Evolutionary conservation across 2,888 invertebrate genomes (phyloP), one percentile per base, ranked within the genome.

Genomic region (Oscheius sp.): DNA sequence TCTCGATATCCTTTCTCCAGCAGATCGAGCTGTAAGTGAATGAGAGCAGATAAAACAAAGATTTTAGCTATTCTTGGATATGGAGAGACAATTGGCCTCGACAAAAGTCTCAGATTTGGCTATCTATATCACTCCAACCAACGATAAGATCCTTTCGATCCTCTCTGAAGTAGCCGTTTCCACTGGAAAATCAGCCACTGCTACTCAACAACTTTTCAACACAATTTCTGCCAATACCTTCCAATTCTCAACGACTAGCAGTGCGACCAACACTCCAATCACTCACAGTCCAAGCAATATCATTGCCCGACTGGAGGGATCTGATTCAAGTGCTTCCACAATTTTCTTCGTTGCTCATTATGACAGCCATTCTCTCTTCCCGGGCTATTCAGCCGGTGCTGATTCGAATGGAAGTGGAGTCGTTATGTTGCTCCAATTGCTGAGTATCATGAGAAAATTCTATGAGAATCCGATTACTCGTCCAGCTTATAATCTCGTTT

Each of bases 391-490:
- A 0, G 90, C 90, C 80, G 96, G 96, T 65, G 92, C 93, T 0
- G 96, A 98, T 87, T 93, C 94, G 0, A 95, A 95, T 89, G 95
- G 92, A 0, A 94, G 94, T 37, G 95, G 95, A 39, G 92, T 94
- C 0, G 92, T 93, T 0, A 92, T 93, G 55, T 88, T 97, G 3
- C 88, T 98, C 68, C 94, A 77, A 88, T 95, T 61, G 93, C 96
- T 89, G 93, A 95, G 42, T 91, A 92, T 71, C 89, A 96, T 64
- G 94, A 80, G 75, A 45, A 79, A 73, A 29, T 81, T 84, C 63
- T 84, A 84, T 63, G 79, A 80, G n/a, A 61, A 73, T 1, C 65
- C 81, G n/a, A 66, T 75, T 46, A 81, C 81, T n/a, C 52, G 76
- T 34, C 79, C 82, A 3, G 78, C 76, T 27, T 82, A 80, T 65